These are phyloP conservation scores for Drosophila pectinifera DNA, from an alignment of 1,140 invertebrate species.

Conservation along the genomic window DNA sequence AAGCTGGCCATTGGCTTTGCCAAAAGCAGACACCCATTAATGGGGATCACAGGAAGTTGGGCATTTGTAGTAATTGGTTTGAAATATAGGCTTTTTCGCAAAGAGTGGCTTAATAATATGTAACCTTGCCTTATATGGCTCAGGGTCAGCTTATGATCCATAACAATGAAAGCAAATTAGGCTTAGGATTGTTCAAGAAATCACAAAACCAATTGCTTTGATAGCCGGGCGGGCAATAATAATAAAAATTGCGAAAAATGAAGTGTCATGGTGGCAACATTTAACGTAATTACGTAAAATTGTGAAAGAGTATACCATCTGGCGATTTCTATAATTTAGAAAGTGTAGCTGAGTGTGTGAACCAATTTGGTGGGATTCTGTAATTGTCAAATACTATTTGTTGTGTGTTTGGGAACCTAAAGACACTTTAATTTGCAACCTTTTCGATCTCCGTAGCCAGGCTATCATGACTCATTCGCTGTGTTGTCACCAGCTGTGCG, in stretches of 20 bases:
- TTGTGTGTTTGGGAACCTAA: neutral
- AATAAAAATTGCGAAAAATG: conserved; percentile 29
- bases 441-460: conserved; percentile 7
- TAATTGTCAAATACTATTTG: neutral
- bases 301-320: conserved; percentile 10
- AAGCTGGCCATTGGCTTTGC: conserved; percentile 32
- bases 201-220: conserved; percentile 63
- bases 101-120: conserved; percentile 19
- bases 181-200: conserved; percentile 60
- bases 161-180: conserved; percentile 63
- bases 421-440: conserved; percentile 1
- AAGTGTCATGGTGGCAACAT: conserved; percentile 61
- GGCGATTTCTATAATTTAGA: conserved; percentile 28
- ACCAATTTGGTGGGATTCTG: conserved; percentile 4
- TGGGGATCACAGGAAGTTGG: conserved; percentile 19
- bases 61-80: conserved; percentile 14
- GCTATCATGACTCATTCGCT: conserved; percentile 51
- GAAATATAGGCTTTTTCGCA: conserved; percentile 25
- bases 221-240: conserved; percentile 38
- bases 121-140: conserved; percentile 58
- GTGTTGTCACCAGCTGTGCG: conserved; percentile 60
- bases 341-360: conserved; percentile 33
- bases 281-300: conserved; percentile 35
- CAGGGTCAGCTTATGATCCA: conserved; percentile 56
- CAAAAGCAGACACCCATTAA: conserved; percentile 28